These are phyloP conservation scores for Leptoteleia sp. DNA, from an alignment of 1,140 invertebrate species.

Conservation along the genomic window DNA sequence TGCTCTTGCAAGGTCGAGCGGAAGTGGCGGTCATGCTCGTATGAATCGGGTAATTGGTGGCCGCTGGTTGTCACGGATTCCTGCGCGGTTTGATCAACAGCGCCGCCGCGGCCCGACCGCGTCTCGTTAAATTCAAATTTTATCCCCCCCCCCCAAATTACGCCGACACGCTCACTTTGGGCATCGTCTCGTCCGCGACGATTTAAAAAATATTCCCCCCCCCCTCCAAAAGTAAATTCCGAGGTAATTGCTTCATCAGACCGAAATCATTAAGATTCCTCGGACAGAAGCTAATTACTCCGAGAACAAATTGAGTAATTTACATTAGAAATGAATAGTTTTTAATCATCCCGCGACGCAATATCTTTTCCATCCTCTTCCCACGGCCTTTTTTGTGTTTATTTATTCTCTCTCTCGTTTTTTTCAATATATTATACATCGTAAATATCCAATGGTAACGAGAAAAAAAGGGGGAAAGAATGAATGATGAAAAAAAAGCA, in stretches of 20 bases:
- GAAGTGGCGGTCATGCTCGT: constrained; percentile 54
- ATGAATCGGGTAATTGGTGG: constrained; percentile 50
- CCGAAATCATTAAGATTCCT: constrained; percentile 37
- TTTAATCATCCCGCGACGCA: background rate
- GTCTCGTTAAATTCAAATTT: constrained; percentile 47
- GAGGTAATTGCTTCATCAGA: constrained; percentile 25
- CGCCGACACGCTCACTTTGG: constrained; percentile 1
- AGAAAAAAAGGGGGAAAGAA: background rate
- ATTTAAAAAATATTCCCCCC: no score
- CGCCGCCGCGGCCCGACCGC: background rate
- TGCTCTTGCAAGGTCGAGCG: constrained; percentile 54
- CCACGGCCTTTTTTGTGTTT: no score
- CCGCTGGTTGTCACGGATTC: constrained; percentile 43
- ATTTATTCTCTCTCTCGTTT: background rate
- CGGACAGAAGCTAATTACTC: constrained; percentile 15
- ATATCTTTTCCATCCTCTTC: no score
- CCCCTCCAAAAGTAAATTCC: constrained; percentile 20
- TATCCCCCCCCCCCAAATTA: constrained; percentile 24
- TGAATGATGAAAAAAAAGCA: background rate
- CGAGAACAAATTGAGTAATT: constrained; percentile 26
- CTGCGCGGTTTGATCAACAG: constrained; percentile 35
- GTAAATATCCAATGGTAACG: constrained; percentile 24
- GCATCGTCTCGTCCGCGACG: background rate
- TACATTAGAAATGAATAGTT: constrained; percentile 34
- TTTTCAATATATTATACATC: constrained; percentile 16